Evolutionary conservation across 2,888 invertebrate genomes (phyloP), one percentile per base, ranked within the genome.

Genomic region (Parelbella ahira): DNA sequence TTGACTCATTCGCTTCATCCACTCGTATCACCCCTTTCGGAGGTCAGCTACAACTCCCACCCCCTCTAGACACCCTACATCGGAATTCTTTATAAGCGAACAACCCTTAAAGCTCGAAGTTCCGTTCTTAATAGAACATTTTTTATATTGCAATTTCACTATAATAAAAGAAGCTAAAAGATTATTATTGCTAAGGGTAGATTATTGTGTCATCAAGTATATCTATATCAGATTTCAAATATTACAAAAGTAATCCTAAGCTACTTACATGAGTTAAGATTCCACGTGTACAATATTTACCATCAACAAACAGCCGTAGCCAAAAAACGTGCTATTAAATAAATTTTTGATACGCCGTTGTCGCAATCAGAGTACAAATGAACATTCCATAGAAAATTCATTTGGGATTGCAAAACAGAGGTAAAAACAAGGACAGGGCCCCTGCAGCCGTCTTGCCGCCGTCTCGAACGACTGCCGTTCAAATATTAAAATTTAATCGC

Each of bases 401-500:
- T 47, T 44, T 47, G 42, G 47, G 64, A 69, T 66, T 63, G 65
- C 60, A 68, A 62, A 69, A 70, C 65, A 72, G 70, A 76, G 65
- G 68, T 68, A 65, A 57, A 71, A 67, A 74, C 74, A 72, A 54
- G 64, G 60, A 58, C 68, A 32, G 20, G 63, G 21, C 78, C 67
- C 68, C 62, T 53, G 72, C 72, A 69, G 65, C 71, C 67, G 68
- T 61, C 63, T 60, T 58, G 51, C 48, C 53, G 55, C 64, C 63
- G 60, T 71, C 77, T 73, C 72, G 68, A 66, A 63, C 68, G 60
- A 63, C 63, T 55, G 62, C 73, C 72, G 79, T 83, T 76, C 87
- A 88, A 88, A 88, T 88, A 88, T 88, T 88, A 88, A 88, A 88
- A 88, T 88, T 88, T 88, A 88, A 88, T 88, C 88, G 87, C 71